phyloP scores from a whole-genome alignment of 1,140 invertebrate species.

The Carcinoscorpius rotundicauda region DNA sequence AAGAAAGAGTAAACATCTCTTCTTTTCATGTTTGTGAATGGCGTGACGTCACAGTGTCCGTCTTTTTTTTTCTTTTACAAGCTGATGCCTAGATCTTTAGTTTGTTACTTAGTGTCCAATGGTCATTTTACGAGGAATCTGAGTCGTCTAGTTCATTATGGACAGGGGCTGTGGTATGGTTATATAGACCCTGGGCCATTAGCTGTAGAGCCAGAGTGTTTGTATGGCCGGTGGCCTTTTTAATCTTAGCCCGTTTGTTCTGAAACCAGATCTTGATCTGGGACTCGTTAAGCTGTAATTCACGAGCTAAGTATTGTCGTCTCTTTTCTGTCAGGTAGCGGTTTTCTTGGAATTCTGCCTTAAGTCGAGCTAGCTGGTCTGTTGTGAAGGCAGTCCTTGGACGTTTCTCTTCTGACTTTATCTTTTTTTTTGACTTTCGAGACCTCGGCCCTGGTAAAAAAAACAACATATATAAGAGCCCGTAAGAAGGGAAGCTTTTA shows the following conservation, averaged over 20 bases:
- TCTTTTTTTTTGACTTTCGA: slow-evolving; percentile 58
- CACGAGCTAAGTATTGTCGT: slow-evolving; percentile 76
- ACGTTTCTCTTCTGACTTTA: slow-evolving; percentile 72
- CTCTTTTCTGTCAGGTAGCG: slow-evolving; percentile 86
- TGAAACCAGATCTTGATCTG: slow-evolving; percentile 99
- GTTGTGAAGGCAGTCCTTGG: slow-evolving; percentile 94
- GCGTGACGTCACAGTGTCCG: too few species aligned
- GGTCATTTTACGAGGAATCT: too few species aligned
- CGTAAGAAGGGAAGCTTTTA: too few species aligned
- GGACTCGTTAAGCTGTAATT: slow-evolving; percentile 87
- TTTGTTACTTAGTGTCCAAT: too few species aligned
- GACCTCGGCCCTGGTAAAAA: slow-evolving; percentile 65
- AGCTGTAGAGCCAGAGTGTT: slow-evolving; percentile 83
- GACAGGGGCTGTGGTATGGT: slow-evolving; percentile 62
- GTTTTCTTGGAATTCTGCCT: slow-evolving; percentile 89
- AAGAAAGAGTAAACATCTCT: too few species aligned
- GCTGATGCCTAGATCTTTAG: too few species aligned
- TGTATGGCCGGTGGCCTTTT: slow-evolving; percentile 76
- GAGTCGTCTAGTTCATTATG: too few species aligned
- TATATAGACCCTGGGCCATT: slow-evolving; percentile 82
- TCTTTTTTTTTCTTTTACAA: too few species aligned
- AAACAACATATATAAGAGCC: neutral
- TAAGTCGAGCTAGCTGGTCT: slow-evolving; percentile 80
- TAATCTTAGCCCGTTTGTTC: slow-evolving; percentile 96
- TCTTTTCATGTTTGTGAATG: too few species aligned